Evolutionary conservation across 1,140 invertebrate genomes (phyloP), one percentile per base, ranked within the genome.

Genomic region (Diplogasteroides magnus): DNA sequence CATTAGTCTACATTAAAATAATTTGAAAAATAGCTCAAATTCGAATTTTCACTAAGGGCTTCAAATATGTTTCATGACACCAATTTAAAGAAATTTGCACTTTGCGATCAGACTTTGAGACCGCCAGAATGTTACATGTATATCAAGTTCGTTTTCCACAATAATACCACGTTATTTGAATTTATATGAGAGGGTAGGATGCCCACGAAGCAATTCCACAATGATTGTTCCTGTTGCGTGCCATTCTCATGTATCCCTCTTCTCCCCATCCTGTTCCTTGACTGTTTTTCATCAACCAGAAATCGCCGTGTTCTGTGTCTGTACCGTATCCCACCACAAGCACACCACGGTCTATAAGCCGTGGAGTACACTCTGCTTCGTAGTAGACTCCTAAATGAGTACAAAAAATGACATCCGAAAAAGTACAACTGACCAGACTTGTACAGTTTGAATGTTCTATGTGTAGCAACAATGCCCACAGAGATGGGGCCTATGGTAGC

Each of bases 391-490:
- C 89, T 70, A 67, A 6, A 60, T 11, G 3, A 13, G 25, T 11
- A 60, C 13, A n/a, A n/a, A n/a, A 29, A 1, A 27, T 59, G 31
- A 58, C 55, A 31, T 32, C 32, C 57, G 59, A 59, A 68, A 58
- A 3, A n/a, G 27, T 15, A 28, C 2, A 27, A 19, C 66, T 23
- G 60, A 80, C 83, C 84, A 27, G 68, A 70, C 60, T 75, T 76
- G 81, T 95, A 95, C 65, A 90, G 87, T 76, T 91, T 89, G 86
- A 97, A 91, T 2, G 88, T 86, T 61, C 87, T 83, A 67, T 88
- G 88, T 15, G 88, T 87, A 67, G 95, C 95, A 87, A 98, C 94
- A 82, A 98, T 97, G 68, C 93, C 94, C 80, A 89, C 87, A 15
- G 87, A 86, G 69, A 89, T 82, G 6, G 94, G 94, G 19, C 95